Percentiles rank a stretch among this genome's conserved stretches.
phyloP scores from a whole-genome alignment of 2,113 vertebrate species.

The Odontesthes bonariensis region DNA sequence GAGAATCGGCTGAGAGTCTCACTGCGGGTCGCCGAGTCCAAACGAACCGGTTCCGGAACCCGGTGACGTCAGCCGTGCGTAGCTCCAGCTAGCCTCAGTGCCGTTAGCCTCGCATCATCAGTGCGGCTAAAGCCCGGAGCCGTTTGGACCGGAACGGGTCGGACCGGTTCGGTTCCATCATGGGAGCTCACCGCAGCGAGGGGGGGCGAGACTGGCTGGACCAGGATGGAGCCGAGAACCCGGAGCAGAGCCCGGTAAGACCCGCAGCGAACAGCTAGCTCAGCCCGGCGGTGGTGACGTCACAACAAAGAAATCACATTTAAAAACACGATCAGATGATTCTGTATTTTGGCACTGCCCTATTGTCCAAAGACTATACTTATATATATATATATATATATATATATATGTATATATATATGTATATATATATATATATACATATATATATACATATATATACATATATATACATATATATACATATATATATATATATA shows the following conservation, averaged over 20 bases:
- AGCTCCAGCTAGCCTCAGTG: not conserved
- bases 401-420: too few relatives aligned
- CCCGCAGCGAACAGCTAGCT: not conserved
- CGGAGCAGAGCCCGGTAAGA: slow-evolving; percentile 65
- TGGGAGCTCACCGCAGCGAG: slow-evolving; percentile 83
- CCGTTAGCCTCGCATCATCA: not conserved
- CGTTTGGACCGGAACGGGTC: not conserved
- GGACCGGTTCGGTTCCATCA: slow-evolving; percentile 20
- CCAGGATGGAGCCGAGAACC: slow-evolving; percentile 71
- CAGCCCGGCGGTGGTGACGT: not conserved
- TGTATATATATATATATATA: too few relatives aligned
- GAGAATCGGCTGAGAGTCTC: too few relatives aligned
- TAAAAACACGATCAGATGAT: too few relatives aligned
- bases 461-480: too few relatives aligned
- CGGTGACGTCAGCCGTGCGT: rapidly evolving
- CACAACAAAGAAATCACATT: too few relatives aligned
- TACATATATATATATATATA: too few relatives aligned
- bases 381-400: too few relatives aligned
- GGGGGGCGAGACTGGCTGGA: slow-evolving; percentile 79
- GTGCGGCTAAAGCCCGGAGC: not conserved
- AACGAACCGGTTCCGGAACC: not conserved
- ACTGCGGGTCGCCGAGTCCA: not conserved
- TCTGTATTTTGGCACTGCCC: too few relatives aligned
- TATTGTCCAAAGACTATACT: too few relatives aligned
- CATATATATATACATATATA: too few relatives aligned